Percentiles rank a stretch among this genome's conserved stretches.
Evolutionary conservation across 2,797 vertebrate species (phyloP).

Genomic region (Otus scops): DNA sequence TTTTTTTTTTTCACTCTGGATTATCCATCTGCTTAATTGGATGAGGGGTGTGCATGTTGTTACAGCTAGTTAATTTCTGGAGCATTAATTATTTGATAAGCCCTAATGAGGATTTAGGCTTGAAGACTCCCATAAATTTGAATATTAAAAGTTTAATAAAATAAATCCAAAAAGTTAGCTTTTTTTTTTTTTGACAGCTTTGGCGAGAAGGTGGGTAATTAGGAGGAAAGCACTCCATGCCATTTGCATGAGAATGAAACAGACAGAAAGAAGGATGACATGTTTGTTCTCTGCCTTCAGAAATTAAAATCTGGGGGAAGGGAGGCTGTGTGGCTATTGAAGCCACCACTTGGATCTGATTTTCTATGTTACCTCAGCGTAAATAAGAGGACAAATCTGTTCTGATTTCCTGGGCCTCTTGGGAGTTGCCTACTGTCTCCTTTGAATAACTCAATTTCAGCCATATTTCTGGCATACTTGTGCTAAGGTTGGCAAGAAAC

Average conservation of each 20-base stretch:
- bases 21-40: constrained; percentile 46
- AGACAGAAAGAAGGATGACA: constrained; percentile 31
- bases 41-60: constrained; percentile 8
- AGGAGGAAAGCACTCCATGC: background rate
- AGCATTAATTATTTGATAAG: constrained; percentile 59
- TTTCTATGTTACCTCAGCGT: background rate
- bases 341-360: background rate
- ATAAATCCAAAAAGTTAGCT: constrained; percentile 42
- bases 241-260: constrained; percentile 46
- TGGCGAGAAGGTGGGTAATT: constrained; percentile 28
- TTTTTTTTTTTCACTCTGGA: background rate
- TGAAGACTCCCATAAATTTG: constrained; percentile 48
- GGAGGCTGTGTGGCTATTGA: background rate
- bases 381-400: background rate
- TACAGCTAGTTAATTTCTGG: constrained; percentile 52
- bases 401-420: background rate
- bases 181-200: constrained; percentile 36
- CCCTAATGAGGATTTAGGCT: constrained; percentile 39
- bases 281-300: constrained; percentile 44
- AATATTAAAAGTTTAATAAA: constrained; percentile 53
- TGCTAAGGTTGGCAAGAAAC: background rate
- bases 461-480: background rate
- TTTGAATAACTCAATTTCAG: background rate
- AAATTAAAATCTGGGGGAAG: background rate
- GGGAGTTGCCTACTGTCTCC: background rate